Conservation (phyloP, 2,888 invertebrate genomes). For the Rhyacophila evoluta region DNA sequence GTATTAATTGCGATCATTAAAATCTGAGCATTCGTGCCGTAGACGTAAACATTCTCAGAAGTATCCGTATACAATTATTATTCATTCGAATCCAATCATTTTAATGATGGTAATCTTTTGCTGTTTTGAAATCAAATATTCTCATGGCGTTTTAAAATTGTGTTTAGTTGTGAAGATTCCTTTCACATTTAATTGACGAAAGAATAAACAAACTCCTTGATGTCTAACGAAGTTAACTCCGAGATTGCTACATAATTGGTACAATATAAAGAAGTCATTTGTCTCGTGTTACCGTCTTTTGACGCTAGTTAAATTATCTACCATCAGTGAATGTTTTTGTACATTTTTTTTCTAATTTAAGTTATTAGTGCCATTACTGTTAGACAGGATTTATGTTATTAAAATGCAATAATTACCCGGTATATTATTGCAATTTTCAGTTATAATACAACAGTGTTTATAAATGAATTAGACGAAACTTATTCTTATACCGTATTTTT, state of each 20-base stretch:
- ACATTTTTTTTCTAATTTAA: too few species aligned
- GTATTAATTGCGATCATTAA: not conserved
- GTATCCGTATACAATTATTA: not conserved
- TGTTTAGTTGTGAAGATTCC: not conserved
- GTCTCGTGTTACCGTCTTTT: not conserved
- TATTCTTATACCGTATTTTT: too few species aligned
- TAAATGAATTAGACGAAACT: too few species aligned
- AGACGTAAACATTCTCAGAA: not conserved
- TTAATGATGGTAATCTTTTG: not conserved
- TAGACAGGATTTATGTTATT: too few species aligned
- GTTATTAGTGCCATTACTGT: too few species aligned
- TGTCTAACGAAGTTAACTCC: not conserved
- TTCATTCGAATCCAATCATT: conserved; percentile 5
- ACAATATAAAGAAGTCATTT: not conserved
- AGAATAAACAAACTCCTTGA: not conserved
- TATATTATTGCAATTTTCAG: too few species aligned
- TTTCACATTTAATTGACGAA: conserved; percentile 6
- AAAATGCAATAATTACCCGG: too few species aligned
- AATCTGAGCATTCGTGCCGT: not conserved
- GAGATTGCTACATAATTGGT: not conserved
- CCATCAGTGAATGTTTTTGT: too few species aligned
- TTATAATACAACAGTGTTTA: too few species aligned
- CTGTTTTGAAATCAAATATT: conserved; percentile 14
- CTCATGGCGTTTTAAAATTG: not conserved
- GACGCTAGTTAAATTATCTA: not conserved